Conservation (phyloP, 2,797 vertebrate genomes). For the Platalea minor region DNA sequence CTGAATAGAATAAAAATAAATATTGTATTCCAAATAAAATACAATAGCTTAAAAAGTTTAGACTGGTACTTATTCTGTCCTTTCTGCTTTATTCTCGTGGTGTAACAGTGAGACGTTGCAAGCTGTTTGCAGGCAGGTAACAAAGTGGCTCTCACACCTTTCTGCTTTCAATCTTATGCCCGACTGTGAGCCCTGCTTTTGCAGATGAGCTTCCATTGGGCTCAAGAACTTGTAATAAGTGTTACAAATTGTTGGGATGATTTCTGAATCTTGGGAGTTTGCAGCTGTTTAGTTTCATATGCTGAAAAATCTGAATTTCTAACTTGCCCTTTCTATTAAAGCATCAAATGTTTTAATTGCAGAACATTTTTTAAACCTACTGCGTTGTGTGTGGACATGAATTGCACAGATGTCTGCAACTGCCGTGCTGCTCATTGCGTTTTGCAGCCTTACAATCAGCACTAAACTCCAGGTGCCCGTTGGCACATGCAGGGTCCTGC, state of each 20-base stretch:
- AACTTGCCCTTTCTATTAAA: background rate
- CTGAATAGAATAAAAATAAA: background rate
- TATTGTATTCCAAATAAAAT: background rate
- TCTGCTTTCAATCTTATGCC: background rate
- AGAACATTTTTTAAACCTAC: accelerated
- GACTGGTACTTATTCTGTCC: background rate
- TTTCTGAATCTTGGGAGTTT: background rate
- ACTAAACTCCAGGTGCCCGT: accelerated
- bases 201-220: background rate
- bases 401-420: background rate
- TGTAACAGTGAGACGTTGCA: accelerated
- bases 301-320: background rate
- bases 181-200: background rate
- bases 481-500: accelerated
- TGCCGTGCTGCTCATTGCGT: background rate
- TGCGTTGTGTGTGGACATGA: background rate
- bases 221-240: background rate
- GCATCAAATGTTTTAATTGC: background rate
- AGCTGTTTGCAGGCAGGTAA: background rate
- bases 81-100: background rate
- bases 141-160: background rate
- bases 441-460: background rate
- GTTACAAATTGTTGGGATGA: background rate
- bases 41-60: background rate
- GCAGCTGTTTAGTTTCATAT: background rate